Evolutionary conservation across 1,140 invertebrate genomes (phyloP).

Genomic region (Rhysida immarginata): DNA sequence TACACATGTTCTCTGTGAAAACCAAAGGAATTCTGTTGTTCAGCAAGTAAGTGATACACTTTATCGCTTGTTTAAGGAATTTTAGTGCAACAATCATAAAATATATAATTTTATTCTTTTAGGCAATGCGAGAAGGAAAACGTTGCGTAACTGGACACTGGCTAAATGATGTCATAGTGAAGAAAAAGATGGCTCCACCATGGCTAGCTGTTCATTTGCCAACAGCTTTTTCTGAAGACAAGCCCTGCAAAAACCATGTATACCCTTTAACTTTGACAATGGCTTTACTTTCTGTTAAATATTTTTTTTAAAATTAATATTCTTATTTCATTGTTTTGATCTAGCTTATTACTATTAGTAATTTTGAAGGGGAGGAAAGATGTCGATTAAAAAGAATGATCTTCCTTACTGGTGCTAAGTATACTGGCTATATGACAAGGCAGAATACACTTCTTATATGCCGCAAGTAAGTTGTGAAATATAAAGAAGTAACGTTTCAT

Average conservation of each 20-base stretch:
- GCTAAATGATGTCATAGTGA: constrained; percentile 74
- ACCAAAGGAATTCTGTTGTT: constrained; percentile 71
- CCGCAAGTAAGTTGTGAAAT: constrained; percentile 39
- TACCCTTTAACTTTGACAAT: background rate
- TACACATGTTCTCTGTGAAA: constrained; percentile 82
- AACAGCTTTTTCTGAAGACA: constrained; percentile 48
- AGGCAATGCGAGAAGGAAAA: constrained; percentile 59
- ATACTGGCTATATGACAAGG: constrained; percentile 41
- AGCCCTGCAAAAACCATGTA: constrained; percentile 41
- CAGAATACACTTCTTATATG: constrained; percentile 40
- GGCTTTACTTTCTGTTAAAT: background rate
- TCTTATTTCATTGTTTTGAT: constrained; percentile 10
- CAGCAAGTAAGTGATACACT: constrained; percentile 56
- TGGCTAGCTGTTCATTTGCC: constrained; percentile 86
- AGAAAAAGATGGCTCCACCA: constrained; percentile 70
- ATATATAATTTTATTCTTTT: constrained; percentile 12
- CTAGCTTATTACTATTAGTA: constrained; percentile 54
- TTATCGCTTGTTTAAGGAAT: background rate
- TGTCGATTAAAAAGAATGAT: constrained; percentile 65
- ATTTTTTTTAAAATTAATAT: background rate
- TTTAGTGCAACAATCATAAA: background rate
- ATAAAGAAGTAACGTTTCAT: no score
- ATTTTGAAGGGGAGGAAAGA: constrained; percentile 71
- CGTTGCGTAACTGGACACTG: constrained; percentile 85
- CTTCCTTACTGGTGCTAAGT: constrained; percentile 68